A percentile compares a stretch with the other conserved stretches of the same genome.
Evolutionary conservation across 2,888 invertebrate species (phyloP).

Genomic region (Diaperis boleti): DNA sequence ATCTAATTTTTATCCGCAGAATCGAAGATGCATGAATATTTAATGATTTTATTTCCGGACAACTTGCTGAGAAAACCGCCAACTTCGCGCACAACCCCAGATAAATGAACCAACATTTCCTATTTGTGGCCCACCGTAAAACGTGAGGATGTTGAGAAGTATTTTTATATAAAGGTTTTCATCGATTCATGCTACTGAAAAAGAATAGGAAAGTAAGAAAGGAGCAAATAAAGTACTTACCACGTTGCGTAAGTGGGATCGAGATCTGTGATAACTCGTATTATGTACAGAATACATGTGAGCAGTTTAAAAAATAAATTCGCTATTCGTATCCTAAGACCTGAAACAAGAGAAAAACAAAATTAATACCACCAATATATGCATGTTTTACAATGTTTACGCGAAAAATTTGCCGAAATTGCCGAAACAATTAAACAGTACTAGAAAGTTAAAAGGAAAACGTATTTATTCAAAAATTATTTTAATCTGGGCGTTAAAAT

Average conservation of each 20-base stretch:
- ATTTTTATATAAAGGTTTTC: conserved; percentile 21
- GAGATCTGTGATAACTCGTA: conserved; percentile 90
- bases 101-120: neutral
- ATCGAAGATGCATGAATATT: neutral
- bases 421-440: conserved; percentile 23
- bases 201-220: neutral
- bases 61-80: neutral
- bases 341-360: conserved; percentile 73
- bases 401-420: conserved; percentile 33
- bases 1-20: neutral
- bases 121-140: conserved; percentile 12
- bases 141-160: conserved; percentile 17
- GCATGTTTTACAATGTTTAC: conserved; percentile 16
- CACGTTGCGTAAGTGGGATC: conserved; percentile 90
- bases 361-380: conserved; percentile 1
- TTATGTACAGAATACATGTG: conserved; percentile 96
- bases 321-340: conserved; percentile 97
- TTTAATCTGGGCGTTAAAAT: conserved; percentile 7
- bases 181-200: conserved; percentile 13
- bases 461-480: conserved; percentile 1
- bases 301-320: conserved; percentile 97
- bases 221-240: conserved; percentile 76
- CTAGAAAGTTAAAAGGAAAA: conserved; percentile 7
- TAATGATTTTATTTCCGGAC: neutral
- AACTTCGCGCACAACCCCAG: neutral